Evolutionary conservation across 2,888 invertebrate species (phyloP).

Genomic region (Tenthredo mesomela): DNA sequence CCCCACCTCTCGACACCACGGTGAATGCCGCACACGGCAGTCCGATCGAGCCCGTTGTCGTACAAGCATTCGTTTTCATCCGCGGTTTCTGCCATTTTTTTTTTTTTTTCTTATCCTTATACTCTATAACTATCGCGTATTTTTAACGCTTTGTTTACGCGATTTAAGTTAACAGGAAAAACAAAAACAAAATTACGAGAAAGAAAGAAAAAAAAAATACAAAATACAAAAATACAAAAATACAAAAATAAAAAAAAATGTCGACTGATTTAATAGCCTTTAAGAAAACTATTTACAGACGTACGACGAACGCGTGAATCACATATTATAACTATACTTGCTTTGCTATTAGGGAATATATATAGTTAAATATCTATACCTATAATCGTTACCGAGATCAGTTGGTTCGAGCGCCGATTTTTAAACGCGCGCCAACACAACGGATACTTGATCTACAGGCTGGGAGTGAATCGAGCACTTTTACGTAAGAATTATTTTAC

Average conservation of each 20-base stretch:
- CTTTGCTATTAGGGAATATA: background rate
- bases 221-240: too few relatives aligned
- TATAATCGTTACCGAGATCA: background rate
- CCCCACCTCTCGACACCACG: slow-evolving; percentile 64
- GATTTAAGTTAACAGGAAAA: background rate
- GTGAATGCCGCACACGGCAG: slow-evolving; percentile 73
- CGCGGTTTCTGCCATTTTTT: slow-evolving; percentile 53
- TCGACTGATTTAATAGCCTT: background rate
- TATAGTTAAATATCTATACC: background rate
- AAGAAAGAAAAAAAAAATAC: background rate
- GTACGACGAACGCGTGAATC: background rate
- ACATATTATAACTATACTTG: too few relatives aligned
- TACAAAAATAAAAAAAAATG: background rate
- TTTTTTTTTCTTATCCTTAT: background rate
- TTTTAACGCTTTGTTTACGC: background rate
- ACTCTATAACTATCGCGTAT: background rate
- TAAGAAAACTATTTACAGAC: background rate
- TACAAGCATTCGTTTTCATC: slow-evolving; percentile 73
- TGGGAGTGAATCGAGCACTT: slow-evolving; percentile 37
- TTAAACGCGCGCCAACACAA: slow-evolving; percentile 39
- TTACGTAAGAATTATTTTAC: slow-evolving; percentile 44
- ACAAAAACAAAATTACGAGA: background rate
- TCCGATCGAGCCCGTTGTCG: slow-evolving; percentile 77
- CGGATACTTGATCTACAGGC: slow-evolving; percentile 6
- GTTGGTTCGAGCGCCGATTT: slow-evolving; percentile 32